Evolutionary conservation across 2,113 vertebrate species (phyloP), one percentile per base, ranked within the genome.

Genomic region (Clarias batrachus): DNA sequence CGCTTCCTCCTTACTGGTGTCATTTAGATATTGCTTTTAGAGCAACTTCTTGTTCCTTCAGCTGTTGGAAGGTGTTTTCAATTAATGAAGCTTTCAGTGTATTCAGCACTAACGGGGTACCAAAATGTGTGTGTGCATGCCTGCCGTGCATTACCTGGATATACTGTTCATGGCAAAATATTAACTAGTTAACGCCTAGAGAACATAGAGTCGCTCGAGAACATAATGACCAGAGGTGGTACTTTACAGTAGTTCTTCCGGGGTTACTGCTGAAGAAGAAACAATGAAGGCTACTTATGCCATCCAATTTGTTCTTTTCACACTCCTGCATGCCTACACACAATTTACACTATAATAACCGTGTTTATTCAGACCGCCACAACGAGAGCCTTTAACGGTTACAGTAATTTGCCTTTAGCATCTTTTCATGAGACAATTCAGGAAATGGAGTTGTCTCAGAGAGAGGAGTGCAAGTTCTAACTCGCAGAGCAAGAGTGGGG

Each of bases 1-100:
- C 33, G 2, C 16, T 3, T 60, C 41, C 70, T 76, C 13, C 76
- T 76, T 25, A 60, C 17, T 3, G 1, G 17, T 41, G 19, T 60
- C 78, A 62, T 81, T 62, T 81, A 81, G 30, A 33, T 59, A 83
- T 83, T 71, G 79, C 57, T 81, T 81, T 81, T 48, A 37, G 4
- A 41, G 59, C 41, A 68, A 59, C 33, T 41, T 27, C 60, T 19
- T 6, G 5, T 65, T 23, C 59, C 37, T 56, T 33, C 62, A 66
- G 41, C 19, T 21, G 52, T 33, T 12, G 11, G 11, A 65, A 85
- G 60, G 41, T 19, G 21, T 33, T 74, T 83, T 33, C 19, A 85
- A 57, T 80, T 68, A 66, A 68, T 33, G 16, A 63, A 66, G 48
- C n/a, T 23, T 79, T 37, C 48, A 79, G 74, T 57, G 52, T 78